These are phyloP conservation scores for Lithobates sylvaticus DNA, from an alignment of 2,797 vertebrate species.

Conservation along the genomic window DNA sequence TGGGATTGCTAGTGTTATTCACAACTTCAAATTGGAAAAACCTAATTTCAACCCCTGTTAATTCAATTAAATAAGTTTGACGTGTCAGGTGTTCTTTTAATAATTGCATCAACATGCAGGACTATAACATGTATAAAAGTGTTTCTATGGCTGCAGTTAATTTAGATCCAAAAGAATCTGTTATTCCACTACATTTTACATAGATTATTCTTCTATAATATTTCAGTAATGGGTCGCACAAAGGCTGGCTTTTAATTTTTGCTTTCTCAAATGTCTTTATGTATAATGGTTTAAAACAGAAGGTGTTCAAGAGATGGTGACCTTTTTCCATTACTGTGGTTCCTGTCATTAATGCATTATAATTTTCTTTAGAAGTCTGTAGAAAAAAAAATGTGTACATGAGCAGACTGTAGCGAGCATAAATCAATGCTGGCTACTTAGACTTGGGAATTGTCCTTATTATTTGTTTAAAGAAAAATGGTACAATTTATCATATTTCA, in stretches of 20 bases:
- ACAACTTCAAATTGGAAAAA: slow-evolving; percentile 50
- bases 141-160: slow-evolving; percentile 88
- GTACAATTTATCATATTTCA: slow-evolving; percentile 24
- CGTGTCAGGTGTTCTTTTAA: slow-evolving; percentile 89
- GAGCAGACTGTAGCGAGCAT: slow-evolving; percentile 77
- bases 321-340: slow-evolving; percentile 88
- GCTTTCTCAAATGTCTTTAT: slow-evolving; percentile 86
- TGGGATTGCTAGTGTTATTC: slow-evolving; percentile 36
- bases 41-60: slow-evolving; percentile 72
- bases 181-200: slow-evolving; percentile 84
- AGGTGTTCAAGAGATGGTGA: slow-evolving; percentile 85
- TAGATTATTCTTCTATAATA: slow-evolving; percentile 87
- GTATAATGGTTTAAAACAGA: slow-evolving; percentile 86
- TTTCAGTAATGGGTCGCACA: slow-evolving; percentile 86
- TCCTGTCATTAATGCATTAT: slow-evolving; percentile 88
- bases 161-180: slow-evolving; percentile 87
- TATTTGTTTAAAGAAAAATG: slow-evolving; percentile 62
- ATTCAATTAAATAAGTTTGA: slow-evolving; percentile 90
- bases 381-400: slow-evolving; percentile 78
- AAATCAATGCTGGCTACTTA: slow-evolving; percentile 82
- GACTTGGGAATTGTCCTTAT: slow-evolving; percentile 78
- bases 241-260: slow-evolving; percentile 84
- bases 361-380: slow-evolving; percentile 85
- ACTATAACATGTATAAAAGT: slow-evolving; percentile 89
- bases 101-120: slow-evolving; percentile 91